Evolutionary conservation across 2,888 invertebrate genomes (phyloP), one percentile per base, ranked within the genome.

Genomic region (Corbicula japonica): DNA sequence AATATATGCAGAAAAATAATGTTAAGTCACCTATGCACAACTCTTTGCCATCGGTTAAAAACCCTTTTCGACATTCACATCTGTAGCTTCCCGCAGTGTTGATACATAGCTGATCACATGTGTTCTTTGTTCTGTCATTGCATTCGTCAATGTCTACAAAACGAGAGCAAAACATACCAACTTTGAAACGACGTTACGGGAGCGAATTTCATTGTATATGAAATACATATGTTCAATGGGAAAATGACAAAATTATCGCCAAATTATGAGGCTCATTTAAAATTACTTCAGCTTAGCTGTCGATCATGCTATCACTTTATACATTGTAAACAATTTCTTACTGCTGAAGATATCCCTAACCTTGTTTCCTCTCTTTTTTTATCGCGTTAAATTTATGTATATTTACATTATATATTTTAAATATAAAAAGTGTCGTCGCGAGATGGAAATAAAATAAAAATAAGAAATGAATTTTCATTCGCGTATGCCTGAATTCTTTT

Each of bases 81-180:
- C 12, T n/a, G 52, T 28, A 73, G 12, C 62, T 62, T 12, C 73
- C 73, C 0, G 21, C 46, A n/a, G 48, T 50, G 12, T 73, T 73
- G 5, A 15, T 35, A 48, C 65, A 73, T 12, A 38, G 46, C 30
- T 73, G 73, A 28, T 56, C 58, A 65, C 73, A 73, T 18, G 10
- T 35, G 34, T 46, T 44, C 32, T 15, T n/a, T 34, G 4, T 35
- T 10, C 21, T 4, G 18, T 54, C 48, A 15, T 8, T 18, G 28
- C 73, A 73, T 35, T 73, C 73, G 30, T 73, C 63, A 54, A 58
- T 35, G 32, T 73, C 65, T 73, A 23, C 44, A 58, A 56, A 48
- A 35, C n/a, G 32, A 68, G 18, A 18, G 10, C 10, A 2, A 18
- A 56, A 30, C 32, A 12, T 12, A 12, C n/a, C 10, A 34, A 58